Base-by-base conservation (phyloP, 2,797 vertebrate species). In the Limosa lapponica region DNA sequence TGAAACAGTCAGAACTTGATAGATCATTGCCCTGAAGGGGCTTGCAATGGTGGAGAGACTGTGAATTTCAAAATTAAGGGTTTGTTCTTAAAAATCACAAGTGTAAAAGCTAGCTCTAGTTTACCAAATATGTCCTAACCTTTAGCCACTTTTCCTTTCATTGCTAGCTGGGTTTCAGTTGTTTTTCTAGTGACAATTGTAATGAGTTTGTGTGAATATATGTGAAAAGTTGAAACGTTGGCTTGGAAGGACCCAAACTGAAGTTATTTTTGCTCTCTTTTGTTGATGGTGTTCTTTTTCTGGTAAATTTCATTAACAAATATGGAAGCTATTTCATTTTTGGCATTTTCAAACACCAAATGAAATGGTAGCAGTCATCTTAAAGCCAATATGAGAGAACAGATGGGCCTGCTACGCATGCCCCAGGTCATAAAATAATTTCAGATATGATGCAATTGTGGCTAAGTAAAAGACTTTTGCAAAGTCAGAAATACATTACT, bases 1-100 rank as follows among this genome's bases (percentile, higher is more conserved):
- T 99, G 98, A 99, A 98, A 98, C 98, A 99, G 99, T 99, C 99
- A 99, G 98, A 97, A 98, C 93, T 98, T 99, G 99, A 99, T 99
- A 99, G 98, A 99, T 99, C 99, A 98, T 98, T 98, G 98, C 99
- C 99, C 98, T 98, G 98, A 96, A 99, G 99, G 98, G 98, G 96
- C 98, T 98, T 98, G 97, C 95, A 97, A 97, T 98, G 92, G 97
- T 94, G 92, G 95, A 92, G 96, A 97, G 97, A 95, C 97, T 97
- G 95, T 98, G 98, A 98, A 98, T 99, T 98, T 98, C 97, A 98
- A 98, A 98, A 98, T 97, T 98, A 98, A 98, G 98, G 98, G 95
- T 98, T 98, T 97, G 84, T 98, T 98, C 98, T 98, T 98, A 98
- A 98, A 96, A 98, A 97, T 97, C 90, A 96, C 98, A 95, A 96